phyloP scores from a whole-genome alignment of 92 coral and sea anemone genomes.

The Ricordea florida region DNA sequence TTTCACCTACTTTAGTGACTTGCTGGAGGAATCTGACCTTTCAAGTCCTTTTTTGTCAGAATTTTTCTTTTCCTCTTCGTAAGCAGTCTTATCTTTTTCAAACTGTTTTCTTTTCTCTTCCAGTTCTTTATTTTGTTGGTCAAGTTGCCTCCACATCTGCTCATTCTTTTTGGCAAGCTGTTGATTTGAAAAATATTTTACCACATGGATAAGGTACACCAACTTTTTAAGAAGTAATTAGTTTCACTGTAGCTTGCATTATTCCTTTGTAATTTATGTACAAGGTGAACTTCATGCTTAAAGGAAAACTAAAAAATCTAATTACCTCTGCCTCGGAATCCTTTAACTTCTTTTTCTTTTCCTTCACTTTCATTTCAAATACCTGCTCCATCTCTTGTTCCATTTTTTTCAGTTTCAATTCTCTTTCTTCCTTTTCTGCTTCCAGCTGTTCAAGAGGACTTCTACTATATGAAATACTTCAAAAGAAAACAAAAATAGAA shows the following conservation, averaged over 20 bases:
- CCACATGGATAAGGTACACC: too few relatives aligned
- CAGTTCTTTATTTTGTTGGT: constrained; percentile 87
- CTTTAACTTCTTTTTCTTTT: constrained; percentile 95
- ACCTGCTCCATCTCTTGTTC: constrained; percentile 98
- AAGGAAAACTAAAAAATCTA: not conserved
- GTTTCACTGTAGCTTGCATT: too few relatives aligned
- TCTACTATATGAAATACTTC: constrained; percentile 78
- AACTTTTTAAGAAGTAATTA: too few relatives aligned
- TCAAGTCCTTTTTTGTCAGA: constrained; percentile 71
- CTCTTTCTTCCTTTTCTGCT: constrained; percentile 92
- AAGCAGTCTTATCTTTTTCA: constrained; percentile 79
- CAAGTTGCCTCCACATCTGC: constrained; percentile 92
- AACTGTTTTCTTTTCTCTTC: constrained; percentile 94
- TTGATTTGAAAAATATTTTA: not conserved
- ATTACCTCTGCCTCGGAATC: constrained; percentile 97
- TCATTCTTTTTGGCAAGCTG: constrained; percentile 96
- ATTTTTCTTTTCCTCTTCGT: constrained; percentile 71
- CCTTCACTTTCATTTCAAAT: constrained; percentile 97
- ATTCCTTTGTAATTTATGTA: too few relatives aligned
- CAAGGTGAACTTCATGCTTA: too few relatives aligned
- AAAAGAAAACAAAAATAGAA: not conserved
- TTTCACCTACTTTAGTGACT: constrained; percentile 91
- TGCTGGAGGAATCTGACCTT: constrained; percentile 84
- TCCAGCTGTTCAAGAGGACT: constrained; percentile 98
- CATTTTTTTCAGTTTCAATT: constrained; percentile 86